phyloP scores from a whole-genome alignment of 2,113 vertebrate species.

The Gopherus evgoodei region DNA sequence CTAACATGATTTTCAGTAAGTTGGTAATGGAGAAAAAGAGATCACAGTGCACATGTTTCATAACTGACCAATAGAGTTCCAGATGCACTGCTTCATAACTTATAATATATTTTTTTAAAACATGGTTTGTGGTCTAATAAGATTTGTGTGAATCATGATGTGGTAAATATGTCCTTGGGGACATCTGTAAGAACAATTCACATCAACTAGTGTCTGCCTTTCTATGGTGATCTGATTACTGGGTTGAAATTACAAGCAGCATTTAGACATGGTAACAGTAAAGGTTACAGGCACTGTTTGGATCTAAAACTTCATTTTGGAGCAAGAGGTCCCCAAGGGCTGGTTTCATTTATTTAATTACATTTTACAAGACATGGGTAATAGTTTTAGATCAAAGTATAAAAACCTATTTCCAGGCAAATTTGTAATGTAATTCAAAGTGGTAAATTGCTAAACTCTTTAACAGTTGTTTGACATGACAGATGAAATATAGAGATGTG shows the following conservation, averaged over 20 bases:
- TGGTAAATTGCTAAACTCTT: slow-evolving; percentile 73
- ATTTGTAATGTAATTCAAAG: slow-evolving; percentile 78
- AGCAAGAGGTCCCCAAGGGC: slow-evolving; percentile 78
- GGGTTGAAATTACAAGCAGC: slow-evolving; percentile 73
- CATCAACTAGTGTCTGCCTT: slow-evolving; percentile 67
- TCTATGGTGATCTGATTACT: slow-evolving; percentile 78
- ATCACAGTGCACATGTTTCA: neutral
- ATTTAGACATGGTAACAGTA: slow-evolving; percentile 74
- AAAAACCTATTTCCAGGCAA: slow-evolving; percentile 78
- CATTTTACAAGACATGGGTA: slow-evolving; percentile 72
- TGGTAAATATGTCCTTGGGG: slow-evolving; percentile 61
- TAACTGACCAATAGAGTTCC: neutral
- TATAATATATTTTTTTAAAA: slow-evolving; percentile 17
- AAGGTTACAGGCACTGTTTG: slow-evolving; percentile 76
- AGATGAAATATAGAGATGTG: slow-evolving; percentile 48
- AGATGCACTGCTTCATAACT: neutral
- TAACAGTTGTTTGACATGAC: slow-evolving; percentile 54
- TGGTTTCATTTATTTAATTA: slow-evolving; percentile 85
- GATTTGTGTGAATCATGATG: slow-evolving; percentile 50
- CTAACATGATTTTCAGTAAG: neutral
- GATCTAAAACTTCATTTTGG: slow-evolving; percentile 80
- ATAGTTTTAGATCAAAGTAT: slow-evolving; percentile 79
- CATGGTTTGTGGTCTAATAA: slow-evolving; percentile 41
- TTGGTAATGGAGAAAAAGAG: fast-evolving
- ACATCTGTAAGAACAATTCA: slow-evolving; percentile 30